phyloP scores from a whole-genome alignment of 1,140 invertebrate genomes.

The Drosophila watanabei region DNA sequence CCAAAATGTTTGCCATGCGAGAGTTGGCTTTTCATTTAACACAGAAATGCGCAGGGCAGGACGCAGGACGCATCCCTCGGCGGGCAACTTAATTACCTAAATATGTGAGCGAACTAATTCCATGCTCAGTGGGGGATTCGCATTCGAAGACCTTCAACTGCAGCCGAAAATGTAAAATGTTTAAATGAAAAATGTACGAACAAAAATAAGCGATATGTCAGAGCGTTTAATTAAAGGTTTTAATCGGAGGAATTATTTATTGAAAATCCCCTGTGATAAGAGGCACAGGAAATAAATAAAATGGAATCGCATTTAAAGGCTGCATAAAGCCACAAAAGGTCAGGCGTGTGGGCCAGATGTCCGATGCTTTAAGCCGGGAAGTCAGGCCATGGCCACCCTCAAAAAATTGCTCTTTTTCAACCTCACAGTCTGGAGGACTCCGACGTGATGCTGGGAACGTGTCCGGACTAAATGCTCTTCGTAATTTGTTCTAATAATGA shows the following conservation, averaged over 20 bases:
- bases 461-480: conserved; percentile 38
- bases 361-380: conserved; percentile 11
- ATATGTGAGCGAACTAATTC: conserved; percentile 43
- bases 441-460: conserved; percentile 58
- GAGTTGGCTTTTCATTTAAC: conserved; percentile 59
- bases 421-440: conserved; percentile 30
- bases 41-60: conserved; percentile 34
- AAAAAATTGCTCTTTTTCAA: conserved; percentile 53
- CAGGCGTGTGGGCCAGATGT: conserved; percentile 15
- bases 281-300: conserved; percentile 10
- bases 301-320: conserved; percentile 22
- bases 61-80: background rate
- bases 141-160: background rate
- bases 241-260: conserved; percentile 36
- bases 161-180: conserved; percentile 7
- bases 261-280: conserved; percentile 16
- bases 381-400: conserved; percentile 24
- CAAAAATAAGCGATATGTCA: background rate
- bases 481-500: conserved; percentile 71
- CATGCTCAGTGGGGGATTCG: conserved; percentile 1
- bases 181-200: conserved; percentile 11
- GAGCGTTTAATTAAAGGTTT: conserved; percentile 34
- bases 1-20: conserved; percentile 56
- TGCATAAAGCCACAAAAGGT: conserved; percentile 13
- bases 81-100: conserved; percentile 48